Evolutionary conservation across 2,113 vertebrate genomes (phyloP).

Genomic region (Alexandromys fortis): DNA sequence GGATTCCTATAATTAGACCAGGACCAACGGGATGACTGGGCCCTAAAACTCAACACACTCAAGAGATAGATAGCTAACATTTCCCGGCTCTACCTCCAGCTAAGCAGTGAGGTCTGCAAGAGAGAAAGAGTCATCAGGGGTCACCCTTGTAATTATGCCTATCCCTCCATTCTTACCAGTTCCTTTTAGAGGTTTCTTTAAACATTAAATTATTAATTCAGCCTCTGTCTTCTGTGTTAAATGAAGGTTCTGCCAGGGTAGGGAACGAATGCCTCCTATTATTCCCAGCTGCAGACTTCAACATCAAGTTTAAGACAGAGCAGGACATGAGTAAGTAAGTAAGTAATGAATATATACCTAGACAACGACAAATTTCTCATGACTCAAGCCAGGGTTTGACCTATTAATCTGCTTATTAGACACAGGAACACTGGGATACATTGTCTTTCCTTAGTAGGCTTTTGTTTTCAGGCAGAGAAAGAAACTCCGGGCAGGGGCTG

Average conservation of each 20-base stretch:
- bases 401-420: neutral
- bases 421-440: neutral
- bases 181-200: neutral
- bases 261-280: neutral
- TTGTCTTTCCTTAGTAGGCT: neutral
- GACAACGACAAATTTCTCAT: neutral
- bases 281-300: neutral
- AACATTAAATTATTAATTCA: neutral
- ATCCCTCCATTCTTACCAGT: neutral
- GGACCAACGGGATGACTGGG: neutral
- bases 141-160: neutral
- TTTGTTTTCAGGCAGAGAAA: conserved; percentile 43
- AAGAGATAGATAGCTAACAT: neutral
- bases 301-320: neutral
- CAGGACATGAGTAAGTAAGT: neutral
- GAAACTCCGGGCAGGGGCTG: conserved; percentile 6
- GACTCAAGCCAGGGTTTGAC: neutral
- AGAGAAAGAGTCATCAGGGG: neutral
- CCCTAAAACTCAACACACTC: neutral
- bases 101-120: neutral
- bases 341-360: neutral
- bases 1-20: neutral
- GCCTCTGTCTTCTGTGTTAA: neutral
- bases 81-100: neutral
- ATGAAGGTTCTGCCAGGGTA: neutral